Conservation (phyloP, 2,113 vertebrate species). For the Protobothrops mucrosquamatus region DNA sequence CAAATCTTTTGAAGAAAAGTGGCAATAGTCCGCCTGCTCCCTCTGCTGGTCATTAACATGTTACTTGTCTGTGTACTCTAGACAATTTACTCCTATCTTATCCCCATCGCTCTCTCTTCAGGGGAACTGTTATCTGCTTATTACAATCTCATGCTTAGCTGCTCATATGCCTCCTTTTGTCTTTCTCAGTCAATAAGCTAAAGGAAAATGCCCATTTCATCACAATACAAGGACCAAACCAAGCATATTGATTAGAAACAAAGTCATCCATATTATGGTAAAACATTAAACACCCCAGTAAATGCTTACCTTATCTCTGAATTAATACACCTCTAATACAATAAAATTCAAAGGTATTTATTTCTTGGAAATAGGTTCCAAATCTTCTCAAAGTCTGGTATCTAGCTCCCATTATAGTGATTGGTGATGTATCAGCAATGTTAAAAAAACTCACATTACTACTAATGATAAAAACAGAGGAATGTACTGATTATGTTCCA, state of each 20-base stretch:
- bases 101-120: background rate
- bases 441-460: background rate
- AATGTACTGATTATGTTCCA: background rate
- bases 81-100: background rate
- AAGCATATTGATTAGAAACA: background rate
- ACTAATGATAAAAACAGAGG: background rate
- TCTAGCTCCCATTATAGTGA: background rate
- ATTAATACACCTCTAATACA: background rate
- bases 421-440: background rate
- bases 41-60: background rate
- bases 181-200: background rate
- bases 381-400: background rate
- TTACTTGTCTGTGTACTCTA: background rate
- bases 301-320: background rate
- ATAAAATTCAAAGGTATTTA: background rate
- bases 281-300: background rate
- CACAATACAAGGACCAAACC: background rate
- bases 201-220: background rate
- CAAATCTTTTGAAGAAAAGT: background rate
- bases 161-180: background rate
- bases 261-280: background rate
- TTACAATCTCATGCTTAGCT: background rate
- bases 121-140: background rate
- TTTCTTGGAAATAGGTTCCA: background rate
- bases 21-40: conserved; percentile 1